phyloP scores from a whole-genome alignment of 2,113 vertebrate species.

The Perccottus glenii region DNA sequence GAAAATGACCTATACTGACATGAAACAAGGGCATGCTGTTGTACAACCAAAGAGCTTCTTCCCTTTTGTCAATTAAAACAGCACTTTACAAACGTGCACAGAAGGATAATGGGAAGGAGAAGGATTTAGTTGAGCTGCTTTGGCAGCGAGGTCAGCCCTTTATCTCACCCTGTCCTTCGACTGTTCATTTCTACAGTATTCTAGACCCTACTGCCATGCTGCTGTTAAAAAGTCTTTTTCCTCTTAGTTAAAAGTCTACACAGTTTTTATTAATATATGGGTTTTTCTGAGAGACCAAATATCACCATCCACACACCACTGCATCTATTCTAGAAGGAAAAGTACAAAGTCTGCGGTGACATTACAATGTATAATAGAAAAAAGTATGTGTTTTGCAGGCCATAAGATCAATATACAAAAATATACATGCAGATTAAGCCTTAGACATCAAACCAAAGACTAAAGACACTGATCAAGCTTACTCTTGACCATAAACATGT shows the following conservation, averaged over 20 bases:
- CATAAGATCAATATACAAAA: no score
- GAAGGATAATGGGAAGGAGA: constrained; percentile 22
- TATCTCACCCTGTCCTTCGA: constrained; percentile 50
- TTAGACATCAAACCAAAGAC: not conserved
- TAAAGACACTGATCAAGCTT: constrained; percentile 23
- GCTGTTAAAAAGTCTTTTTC: constrained; percentile 31
- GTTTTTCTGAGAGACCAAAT: no score
- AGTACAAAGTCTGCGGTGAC: no score
- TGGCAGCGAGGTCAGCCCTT: constrained; percentile 43
- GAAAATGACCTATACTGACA: constrained; percentile 50
- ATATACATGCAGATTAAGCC: no score
- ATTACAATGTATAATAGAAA: no score
- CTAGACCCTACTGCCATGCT: constrained; percentile 17
- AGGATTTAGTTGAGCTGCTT: constrained; percentile 41
- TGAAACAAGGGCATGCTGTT: constrained; percentile 51
- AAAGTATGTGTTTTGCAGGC: no score
- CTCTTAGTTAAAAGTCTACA: constrained; percentile 15
- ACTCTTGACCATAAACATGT: constrained; percentile 33
- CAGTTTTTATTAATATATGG: not conserved
- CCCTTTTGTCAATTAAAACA: constrained; percentile 63
- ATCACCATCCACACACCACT: no score
- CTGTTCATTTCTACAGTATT: constrained; percentile 37
- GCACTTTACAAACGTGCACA: constrained; percentile 43
- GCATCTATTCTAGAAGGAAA: no score
- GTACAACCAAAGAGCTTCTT: constrained; percentile 38